Conservation (phyloP, 2,113 vertebrate genomes). For the Elachura formosa region DNA sequence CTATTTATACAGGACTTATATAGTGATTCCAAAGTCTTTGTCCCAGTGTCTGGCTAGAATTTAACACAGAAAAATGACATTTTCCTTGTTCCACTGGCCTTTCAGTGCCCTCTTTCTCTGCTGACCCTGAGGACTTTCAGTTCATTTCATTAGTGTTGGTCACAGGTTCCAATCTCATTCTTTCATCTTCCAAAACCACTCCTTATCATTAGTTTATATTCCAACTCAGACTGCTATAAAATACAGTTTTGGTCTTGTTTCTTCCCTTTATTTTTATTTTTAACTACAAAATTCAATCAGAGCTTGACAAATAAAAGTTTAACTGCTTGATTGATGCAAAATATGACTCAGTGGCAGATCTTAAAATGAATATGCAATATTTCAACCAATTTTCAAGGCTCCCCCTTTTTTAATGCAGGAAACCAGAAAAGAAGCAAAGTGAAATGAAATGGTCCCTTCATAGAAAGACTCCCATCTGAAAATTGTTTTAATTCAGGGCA, state of each 20-base stretch:
- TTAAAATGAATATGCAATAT: slow-evolving; percentile 47
- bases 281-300: slow-evolving; percentile 31
- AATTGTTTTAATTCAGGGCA: slow-evolving; percentile 62
- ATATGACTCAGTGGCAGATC: slow-evolving; percentile 39
- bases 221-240: slow-evolving; percentile 1
- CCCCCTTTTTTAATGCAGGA: background rate
- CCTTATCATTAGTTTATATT: slow-evolving; percentile 21
- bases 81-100: background rate
- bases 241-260: background rate
- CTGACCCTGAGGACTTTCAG: background rate
- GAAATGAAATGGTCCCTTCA: slow-evolving; percentile 61
- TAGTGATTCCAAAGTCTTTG: background rate
- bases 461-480: slow-evolving; percentile 60
- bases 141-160: background rate
- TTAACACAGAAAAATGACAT: background rate
- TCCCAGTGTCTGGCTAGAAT: background rate
- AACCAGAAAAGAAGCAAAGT: slow-evolving; percentile 40
- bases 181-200: slow-evolving; percentile 38
- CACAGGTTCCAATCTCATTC: slow-evolving; percentile 28
- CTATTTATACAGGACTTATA: background rate
- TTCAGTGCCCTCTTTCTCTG: background rate
- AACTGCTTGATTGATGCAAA: slow-evolving; percentile 42
- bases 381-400: slow-evolving; percentile 47
- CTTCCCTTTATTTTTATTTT: slow-evolving; percentile 15
- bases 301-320: slow-evolving; percentile 34